Evolutionary conservation across 1,140 invertebrate genomes (phyloP).

Genomic region (Trissolcus basalis): DNA sequence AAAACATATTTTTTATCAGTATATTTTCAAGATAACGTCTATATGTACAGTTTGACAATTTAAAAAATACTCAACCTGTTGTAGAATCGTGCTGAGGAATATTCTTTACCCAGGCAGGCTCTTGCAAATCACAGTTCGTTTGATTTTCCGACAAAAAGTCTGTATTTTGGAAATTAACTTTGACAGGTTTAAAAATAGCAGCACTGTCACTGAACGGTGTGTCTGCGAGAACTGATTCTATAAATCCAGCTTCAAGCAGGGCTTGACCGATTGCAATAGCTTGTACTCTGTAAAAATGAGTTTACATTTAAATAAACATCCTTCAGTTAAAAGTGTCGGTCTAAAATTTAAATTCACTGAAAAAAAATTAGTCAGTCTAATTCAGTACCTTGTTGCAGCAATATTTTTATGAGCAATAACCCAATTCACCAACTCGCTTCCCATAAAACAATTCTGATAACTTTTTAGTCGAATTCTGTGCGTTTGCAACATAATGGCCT

Average conservation of each 20-base stretch:
- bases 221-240: constrained; percentile 82
- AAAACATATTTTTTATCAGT: neutral
- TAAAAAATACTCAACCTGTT: constrained; percentile 70
- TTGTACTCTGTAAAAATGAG: constrained; percentile 79
- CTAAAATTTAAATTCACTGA: too few species aligned
- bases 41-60: neutral
- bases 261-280: constrained; percentile 88
- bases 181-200: constrained; percentile 76
- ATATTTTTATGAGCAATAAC: constrained; percentile 84
- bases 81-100: constrained; percentile 79
- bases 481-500: constrained; percentile 79
- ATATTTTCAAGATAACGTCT: neutral
- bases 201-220: constrained; percentile 76
- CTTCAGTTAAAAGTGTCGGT: too few species aligned
- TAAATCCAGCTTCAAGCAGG: constrained; percentile 85
- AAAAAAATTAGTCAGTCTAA: neutral
- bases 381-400: constrained; percentile 74
- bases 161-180: constrained; percentile 73
- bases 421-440: constrained; percentile 87
- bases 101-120: constrained; percentile 84
- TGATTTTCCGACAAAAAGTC: constrained; percentile 68
- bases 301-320: neutral
- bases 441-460: constrained; percentile 82
- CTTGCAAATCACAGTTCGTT: constrained; percentile 76
- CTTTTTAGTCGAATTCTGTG: constrained; percentile 82